phyloP scores from a whole-genome alignment of 2,113 vertebrate genomes.

The Tyrannus savana region DNA sequence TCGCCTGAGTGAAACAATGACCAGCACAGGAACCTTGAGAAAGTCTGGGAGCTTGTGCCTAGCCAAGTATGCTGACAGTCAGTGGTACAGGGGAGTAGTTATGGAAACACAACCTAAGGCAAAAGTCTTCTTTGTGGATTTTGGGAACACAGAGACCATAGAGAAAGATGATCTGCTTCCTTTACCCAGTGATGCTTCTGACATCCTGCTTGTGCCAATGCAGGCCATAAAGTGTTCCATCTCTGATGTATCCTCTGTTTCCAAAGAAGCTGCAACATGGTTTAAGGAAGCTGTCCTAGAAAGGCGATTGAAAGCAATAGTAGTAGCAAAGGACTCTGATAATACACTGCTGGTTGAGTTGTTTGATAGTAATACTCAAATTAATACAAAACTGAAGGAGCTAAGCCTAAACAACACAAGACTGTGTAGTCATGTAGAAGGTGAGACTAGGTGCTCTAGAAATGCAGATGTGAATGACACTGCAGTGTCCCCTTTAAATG shows the following conservation, averaged over 20 bases:
- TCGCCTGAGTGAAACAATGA: constrained; percentile 67
- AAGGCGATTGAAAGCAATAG: constrained; percentile 76
- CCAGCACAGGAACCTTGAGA: constrained; percentile 45
- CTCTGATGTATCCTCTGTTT: constrained; percentile 77
- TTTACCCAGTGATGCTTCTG: constrained; percentile 82
- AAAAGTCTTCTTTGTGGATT: constrained; percentile 92
- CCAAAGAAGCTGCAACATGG: constrained; percentile 78
- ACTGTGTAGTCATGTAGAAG: background rate
- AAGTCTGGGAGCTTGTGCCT: constrained; percentile 82
- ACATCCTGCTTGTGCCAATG: constrained; percentile 86
- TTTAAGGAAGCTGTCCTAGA: constrained; percentile 80
- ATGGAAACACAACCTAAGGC: constrained; percentile 66
- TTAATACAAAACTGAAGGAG: constrained; percentile 83
- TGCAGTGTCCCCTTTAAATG: background rate
- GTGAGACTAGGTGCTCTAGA: background rate
- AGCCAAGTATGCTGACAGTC: constrained; percentile 85
- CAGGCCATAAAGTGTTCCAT: constrained; percentile 89
- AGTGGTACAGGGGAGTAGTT: constrained; percentile 89
- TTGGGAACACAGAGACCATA: constrained; percentile 83
- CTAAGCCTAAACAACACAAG: constrained; percentile 52
- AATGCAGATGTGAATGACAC: background rate
- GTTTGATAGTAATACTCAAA: constrained; percentile 79
- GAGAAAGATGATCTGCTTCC: constrained; percentile 78
- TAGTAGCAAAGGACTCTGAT: constrained; percentile 85
- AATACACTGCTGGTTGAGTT: constrained; percentile 88